These are phyloP conservation scores for Phengaris alcon DNA, from an alignment of 2,888 invertebrate genomes.

Conservation along the genomic window DNA sequence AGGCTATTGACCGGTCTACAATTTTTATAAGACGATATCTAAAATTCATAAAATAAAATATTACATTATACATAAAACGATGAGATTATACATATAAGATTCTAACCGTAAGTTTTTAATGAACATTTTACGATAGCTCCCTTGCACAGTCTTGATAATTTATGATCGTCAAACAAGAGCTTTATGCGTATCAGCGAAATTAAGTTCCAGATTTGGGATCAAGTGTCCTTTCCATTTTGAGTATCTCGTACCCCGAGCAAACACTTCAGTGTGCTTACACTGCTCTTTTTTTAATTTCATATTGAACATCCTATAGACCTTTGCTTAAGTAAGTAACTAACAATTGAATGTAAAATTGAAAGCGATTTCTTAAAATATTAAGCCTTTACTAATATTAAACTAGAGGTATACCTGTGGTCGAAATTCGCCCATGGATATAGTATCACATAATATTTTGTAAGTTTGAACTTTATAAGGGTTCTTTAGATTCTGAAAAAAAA, in stretches of 20 bases:
- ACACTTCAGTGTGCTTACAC: constrained; percentile 44
- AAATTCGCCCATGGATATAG: too few relatives aligned
- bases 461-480: too few relatives aligned
- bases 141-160: constrained; percentile 25
- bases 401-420: too few relatives aligned
- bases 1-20: background rate
- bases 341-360: constrained; percentile 6
- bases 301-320: constrained; percentile 29
- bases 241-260: constrained; percentile 43
- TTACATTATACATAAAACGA: background rate
- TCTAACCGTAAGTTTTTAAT: constrained; percentile 7
- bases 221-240: constrained; percentile 45
- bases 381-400: constrained; percentile 10
- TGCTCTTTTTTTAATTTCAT: constrained; percentile 44
- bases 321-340: background rate
- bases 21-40: background rate
- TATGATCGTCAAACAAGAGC: constrained; percentile 27
- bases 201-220: constrained; percentile 34
- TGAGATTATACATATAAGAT: background rate
- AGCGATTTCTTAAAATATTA: background rate
- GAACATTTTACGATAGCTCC: constrained; percentile 5
- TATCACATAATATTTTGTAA: too few relatives aligned
- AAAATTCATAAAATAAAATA: constrained; percentile 8
- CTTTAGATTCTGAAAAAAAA: too few relatives aligned
- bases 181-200: constrained; percentile 35